Conservation (phyloP, 2,888 invertebrate species). For the Campopleginae sp. region DNA sequence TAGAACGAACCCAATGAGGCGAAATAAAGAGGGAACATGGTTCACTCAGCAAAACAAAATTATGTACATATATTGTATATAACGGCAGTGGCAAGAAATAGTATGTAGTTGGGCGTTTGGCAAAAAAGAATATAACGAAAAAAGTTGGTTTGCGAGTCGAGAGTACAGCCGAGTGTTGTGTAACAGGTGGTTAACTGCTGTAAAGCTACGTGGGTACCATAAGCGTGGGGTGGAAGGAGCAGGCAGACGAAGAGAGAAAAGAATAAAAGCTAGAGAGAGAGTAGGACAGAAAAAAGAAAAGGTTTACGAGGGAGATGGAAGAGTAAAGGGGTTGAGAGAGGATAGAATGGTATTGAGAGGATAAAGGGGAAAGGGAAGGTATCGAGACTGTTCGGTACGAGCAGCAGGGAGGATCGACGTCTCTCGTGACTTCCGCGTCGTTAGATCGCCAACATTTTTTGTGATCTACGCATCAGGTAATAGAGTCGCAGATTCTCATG, state of each 20-base stretch:
- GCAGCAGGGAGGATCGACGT: constrained; percentile 49
- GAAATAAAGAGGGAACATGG: constrained; percentile 21
- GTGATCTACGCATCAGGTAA: neutral
- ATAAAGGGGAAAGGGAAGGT: constrained; percentile 28
- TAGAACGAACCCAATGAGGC: constrained; percentile 4
- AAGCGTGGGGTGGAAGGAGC: constrained; percentile 69
- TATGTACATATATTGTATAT: constrained; percentile 11
- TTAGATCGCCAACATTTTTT: constrained; percentile 40
- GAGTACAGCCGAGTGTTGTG: constrained; percentile 72
- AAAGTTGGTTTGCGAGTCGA: constrained; percentile 58
- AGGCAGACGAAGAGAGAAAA: constrained; percentile 46
- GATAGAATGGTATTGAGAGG: constrained; percentile 56
- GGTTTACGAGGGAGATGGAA: constrained; percentile 49
- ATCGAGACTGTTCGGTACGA: constrained; percentile 42
- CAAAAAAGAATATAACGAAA: constrained; percentile 69
- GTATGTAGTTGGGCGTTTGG: constrained; percentile 75
- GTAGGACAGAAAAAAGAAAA: constrained; percentile 61
- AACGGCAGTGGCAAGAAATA: constrained; percentile 15
- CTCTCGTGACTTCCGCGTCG: constrained; percentile 62
- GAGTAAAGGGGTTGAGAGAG: constrained; percentile 57
- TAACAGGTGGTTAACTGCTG: constrained; percentile 82
- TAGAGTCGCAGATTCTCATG: neutral
- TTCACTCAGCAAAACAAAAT: constrained; percentile 15
- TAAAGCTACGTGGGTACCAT: constrained; percentile 73
- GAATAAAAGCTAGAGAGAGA: constrained; percentile 19